Conservation (phyloP, 2,888 invertebrate genomes). For the Fragum sueziense region DNA sequence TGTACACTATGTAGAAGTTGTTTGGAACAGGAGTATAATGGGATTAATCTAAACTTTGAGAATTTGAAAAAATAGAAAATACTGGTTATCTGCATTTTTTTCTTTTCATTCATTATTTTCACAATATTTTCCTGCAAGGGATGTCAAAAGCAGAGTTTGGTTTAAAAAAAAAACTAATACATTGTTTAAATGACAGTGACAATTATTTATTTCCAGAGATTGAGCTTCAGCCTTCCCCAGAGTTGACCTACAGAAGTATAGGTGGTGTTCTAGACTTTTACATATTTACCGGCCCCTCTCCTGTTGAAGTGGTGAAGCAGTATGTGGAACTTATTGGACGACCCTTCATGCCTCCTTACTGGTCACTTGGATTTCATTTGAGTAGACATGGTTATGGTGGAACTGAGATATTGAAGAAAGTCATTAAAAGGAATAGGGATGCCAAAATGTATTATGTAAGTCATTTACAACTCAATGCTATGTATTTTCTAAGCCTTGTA, state of each 20-base stretch:
- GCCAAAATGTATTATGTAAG: slow-evolving; percentile 72
- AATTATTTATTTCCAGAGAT: slow-evolving; percentile 67
- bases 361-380: slow-evolving; percentile 93
- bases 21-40: too few relatives aligned
- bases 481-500: too few relatives aligned
- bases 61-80: too few relatives aligned
- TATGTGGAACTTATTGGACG: slow-evolving; percentile 75
- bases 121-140: too few relatives aligned
- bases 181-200: background rate
- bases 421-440: slow-evolving; percentile 65
- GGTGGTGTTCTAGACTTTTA: slow-evolving; percentile 92
- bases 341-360: slow-evolving; percentile 84
- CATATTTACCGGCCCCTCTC: slow-evolving; percentile 89
- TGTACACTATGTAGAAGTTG: too few relatives aligned
- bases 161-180: background rate
- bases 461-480: background rate
- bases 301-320: slow-evolving; percentile 83
- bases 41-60: too few relatives aligned
- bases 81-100: too few relatives aligned
- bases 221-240: slow-evolving; percentile 86
- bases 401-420: slow-evolving; percentile 60
- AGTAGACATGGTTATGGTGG: slow-evolving; percentile 85
- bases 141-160: too few relatives aligned
- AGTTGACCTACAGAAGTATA: slow-evolving; percentile 90
- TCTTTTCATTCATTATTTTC: too few relatives aligned